Evolutionary conservation across 1,140 invertebrate genomes (phyloP), one percentile per base, ranked within the genome.

Genomic region (Drosophila nannoptera): DNA sequence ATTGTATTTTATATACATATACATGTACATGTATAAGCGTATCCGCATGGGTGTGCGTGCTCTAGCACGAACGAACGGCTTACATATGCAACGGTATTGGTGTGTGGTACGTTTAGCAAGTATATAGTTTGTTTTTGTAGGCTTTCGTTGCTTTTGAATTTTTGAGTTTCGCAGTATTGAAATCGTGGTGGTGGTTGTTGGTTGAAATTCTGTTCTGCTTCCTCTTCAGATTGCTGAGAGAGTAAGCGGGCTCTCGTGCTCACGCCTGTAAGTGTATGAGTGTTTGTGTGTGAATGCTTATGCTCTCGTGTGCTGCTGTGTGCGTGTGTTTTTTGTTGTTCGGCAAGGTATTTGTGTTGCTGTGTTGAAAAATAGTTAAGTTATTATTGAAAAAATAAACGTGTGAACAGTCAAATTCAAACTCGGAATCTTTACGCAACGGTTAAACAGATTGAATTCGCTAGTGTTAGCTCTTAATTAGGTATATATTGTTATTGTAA

Each of bases 141-240:
- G 80, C 80, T 77, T 83, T 78, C 76, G 78, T 83, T 75, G 81
- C 73, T 83, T 83, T 74, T 72, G 64, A 72, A 67, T 72, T 72
- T 72, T 80, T 68, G 81, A 84, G 81, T 83, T 82, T 83, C 78
- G 54, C 69, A 82, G 71, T 82, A 82, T 82, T 82, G 75, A 82
- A 82, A 82, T 69, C 75, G 71, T 65, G 66, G 78, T 83, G 75
- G 73, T 81, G 78, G 78, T 82, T 73, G 73, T 62, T 60, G 67
- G 67, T 81, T 67, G 62, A 77, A 73, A 76, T 70, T 75, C 68
- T 66, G 72, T 75, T 67, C 64, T 59, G 58, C 38, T 66, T 56
- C 52, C 61, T 61, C 78, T 75, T 56, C 65, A 29, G 40, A 38
- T 49, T 45, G 61, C 65, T 40, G 62, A 75, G 60, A 71, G 60